Evolutionary conservation across 2,888 invertebrate genomes (phyloP).

Genomic region (Antitype chi): DNA sequence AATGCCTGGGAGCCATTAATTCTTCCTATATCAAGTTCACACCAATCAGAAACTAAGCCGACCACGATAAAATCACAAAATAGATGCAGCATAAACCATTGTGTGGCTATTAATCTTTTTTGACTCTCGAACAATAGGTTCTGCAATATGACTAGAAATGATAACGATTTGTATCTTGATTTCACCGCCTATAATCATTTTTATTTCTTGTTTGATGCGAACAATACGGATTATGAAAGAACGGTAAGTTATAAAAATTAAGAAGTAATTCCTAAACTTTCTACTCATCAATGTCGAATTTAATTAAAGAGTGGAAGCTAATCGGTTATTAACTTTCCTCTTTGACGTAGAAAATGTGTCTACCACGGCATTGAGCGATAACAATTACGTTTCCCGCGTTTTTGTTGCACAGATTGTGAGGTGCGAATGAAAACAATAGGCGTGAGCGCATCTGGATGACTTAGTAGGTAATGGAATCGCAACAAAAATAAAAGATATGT

Average conservation of each 20-base stretch:
- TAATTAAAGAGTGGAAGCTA: conserved; percentile 75
- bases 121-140: conserved; percentile 76
- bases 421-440: conserved; percentile 73
- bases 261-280: conserved; percentile 71
- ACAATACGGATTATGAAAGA: conserved; percentile 76
- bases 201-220: conserved; percentile 80
- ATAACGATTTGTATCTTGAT: conserved; percentile 71
- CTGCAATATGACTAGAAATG: conserved; percentile 68
- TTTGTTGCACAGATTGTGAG: conserved; percentile 73
- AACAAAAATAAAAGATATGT: conserved; percentile 70
- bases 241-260: conserved; percentile 79
- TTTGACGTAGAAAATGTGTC: conserved; percentile 77
- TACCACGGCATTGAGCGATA: conserved; percentile 75
- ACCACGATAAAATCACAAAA: conserved; percentile 55
- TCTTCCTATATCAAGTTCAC: conserved; percentile 79
- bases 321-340: conserved; percentile 83
- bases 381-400: conserved; percentile 82
- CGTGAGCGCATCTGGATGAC: conserved; percentile 67
- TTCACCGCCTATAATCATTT: conserved; percentile 73
- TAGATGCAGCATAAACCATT: conserved; percentile 71
- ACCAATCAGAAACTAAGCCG: conserved; percentile 65
- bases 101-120: conserved; percentile 69
- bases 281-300: conserved; percentile 75
- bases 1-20: conserved; percentile 37
- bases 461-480: conserved; percentile 65